These are phyloP conservation scores for Ormia ochracea DNA, from an alignment of 2,888 invertebrate species.

Conservation along the genomic window DNA sequence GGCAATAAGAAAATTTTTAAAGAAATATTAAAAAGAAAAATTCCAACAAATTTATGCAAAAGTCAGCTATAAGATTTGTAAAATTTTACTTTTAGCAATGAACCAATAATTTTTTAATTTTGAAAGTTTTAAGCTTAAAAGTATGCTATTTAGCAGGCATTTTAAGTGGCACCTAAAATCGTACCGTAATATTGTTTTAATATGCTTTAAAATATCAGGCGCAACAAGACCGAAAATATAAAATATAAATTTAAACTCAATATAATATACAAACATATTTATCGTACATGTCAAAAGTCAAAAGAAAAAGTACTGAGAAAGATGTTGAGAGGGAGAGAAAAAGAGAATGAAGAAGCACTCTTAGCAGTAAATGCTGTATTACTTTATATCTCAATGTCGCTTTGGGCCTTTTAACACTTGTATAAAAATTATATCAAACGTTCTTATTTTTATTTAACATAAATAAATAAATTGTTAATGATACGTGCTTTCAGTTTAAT, in stretches of 20 bases:
- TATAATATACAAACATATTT: not conserved
- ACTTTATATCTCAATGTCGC: not conserved
- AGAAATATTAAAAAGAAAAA: not conserved
- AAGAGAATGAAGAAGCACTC: too few relatives aligned
- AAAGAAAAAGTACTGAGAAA: not conserved
- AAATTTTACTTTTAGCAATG: not conserved
- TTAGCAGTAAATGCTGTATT: not conserved
- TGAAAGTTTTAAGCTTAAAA: not conserved
- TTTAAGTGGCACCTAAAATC: not conserved
- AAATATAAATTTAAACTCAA: not conserved
- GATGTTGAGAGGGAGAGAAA: not conserved
- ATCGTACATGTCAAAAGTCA: not conserved
- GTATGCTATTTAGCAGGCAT: not conserved
- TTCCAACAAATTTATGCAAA: not conserved
- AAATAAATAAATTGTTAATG: not conserved
- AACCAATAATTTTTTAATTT: not conserved
- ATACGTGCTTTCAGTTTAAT: constrained; percentile 7
- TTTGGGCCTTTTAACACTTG: not conserved
- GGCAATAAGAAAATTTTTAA: not conserved
- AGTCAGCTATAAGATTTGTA: not conserved
- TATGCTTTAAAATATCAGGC: not conserved
- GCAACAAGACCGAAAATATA: not conserved
- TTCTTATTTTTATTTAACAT: not conserved
- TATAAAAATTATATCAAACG: not conserved
- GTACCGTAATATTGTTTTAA: not conserved